Evolutionary conservation across 2,797 vertebrate genomes (phyloP).

Genomic region (Delichon dasypus): DNA sequence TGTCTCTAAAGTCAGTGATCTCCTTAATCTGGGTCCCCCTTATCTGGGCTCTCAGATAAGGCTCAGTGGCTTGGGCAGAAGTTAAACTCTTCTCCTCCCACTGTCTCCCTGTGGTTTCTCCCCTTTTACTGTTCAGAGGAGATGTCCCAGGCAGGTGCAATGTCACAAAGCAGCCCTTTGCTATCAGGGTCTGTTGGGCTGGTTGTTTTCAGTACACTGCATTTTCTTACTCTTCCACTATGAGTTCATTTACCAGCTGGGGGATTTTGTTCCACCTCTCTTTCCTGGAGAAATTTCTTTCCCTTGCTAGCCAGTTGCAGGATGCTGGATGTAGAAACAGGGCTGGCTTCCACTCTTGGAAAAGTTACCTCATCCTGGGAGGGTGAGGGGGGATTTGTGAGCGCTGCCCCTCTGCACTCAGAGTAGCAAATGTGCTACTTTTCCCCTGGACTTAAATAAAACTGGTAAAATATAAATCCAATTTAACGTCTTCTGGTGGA

Average conservation of each 20-base stretch:
- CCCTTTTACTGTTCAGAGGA: background rate
- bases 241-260: background rate
- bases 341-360: background rate
- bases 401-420: background rate
- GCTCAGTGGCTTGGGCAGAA: background rate
- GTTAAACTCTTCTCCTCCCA: conserved; percentile 30
- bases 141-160: background rate
- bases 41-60: conserved; percentile 52
- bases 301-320: background rate
- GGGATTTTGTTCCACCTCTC: background rate
- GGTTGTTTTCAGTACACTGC: background rate
- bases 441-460: background rate
- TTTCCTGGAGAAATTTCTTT: background rate
- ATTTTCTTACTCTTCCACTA: background rate
- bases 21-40: conserved; percentile 32
- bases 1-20: conserved; percentile 9
- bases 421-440: background rate
- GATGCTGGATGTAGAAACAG: background rate
- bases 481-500: background rate
- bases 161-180: background rate
- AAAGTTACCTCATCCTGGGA: rapidly evolving
- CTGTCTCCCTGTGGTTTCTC: conserved; percentile 35
- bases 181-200: background rate
- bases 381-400: background rate
- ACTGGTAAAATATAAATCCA: background rate